These are phyloP conservation scores for Boleophthalmus pectinirostris DNA, from an alignment of 2,113 vertebrate genomes.

Conservation along the genomic window DNA sequence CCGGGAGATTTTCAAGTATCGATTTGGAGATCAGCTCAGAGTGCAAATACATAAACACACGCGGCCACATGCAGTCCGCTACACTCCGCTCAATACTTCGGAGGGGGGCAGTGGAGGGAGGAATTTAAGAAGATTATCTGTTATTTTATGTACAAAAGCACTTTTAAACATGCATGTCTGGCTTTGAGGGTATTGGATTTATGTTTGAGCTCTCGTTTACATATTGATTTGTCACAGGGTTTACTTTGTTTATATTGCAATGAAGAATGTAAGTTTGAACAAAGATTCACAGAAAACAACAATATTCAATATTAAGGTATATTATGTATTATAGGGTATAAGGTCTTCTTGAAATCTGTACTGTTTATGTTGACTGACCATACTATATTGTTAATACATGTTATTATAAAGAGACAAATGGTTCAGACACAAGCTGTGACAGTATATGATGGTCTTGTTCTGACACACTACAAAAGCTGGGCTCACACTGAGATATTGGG, in stretches of 20 bases:
- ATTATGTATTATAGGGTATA: too few species aligned
- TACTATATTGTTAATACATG: too few species aligned
- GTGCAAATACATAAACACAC: slow-evolving; percentile 27
- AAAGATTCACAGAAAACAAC: not conserved
- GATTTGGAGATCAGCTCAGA: slow-evolving; percentile 53
- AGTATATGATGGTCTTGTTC: not conserved
- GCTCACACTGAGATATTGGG: not conserved
- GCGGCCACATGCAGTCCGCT: slow-evolving; percentile 8
- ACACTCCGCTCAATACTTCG: slow-evolving; percentile 1
- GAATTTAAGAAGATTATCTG: not conserved
- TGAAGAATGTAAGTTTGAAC: not conserved
- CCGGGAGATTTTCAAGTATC: slow-evolving; percentile 57
- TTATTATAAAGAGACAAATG: not conserved
- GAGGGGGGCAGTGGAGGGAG: not conserved
- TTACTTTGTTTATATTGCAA: not conserved
- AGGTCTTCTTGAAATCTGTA: too few species aligned
- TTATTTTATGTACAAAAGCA: not conserved
- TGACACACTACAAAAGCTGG: not conserved
- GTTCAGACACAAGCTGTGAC: too few species aligned
- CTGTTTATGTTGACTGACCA: too few species aligned
- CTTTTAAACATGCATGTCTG: not conserved
- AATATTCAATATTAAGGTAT: not conserved
- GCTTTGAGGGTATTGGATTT: not conserved
- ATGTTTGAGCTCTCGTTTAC: not conserved
- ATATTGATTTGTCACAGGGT: not conserved